These are phyloP conservation scores for Bimastos eiseni DNA, from an alignment of 2,888 invertebrate genomes.

Conservation along the genomic window DNA sequence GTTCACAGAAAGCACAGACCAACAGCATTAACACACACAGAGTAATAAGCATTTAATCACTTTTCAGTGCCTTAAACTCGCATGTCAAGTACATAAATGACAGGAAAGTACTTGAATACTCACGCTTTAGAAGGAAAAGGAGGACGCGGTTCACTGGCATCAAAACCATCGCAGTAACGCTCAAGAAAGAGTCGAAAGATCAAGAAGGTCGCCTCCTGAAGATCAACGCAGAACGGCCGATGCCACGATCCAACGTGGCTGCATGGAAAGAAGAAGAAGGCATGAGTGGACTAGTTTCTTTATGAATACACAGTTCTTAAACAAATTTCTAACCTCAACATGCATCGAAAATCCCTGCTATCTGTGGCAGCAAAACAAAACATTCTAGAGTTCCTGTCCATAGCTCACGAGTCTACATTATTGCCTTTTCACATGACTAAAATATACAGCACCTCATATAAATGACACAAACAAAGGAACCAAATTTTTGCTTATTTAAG, in stretches of 20 bases:
- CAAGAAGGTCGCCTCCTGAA: conserved; percentile 69
- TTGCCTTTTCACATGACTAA: not conserved
- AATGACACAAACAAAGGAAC: not conserved
- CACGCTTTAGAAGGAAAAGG: conserved; percentile 63
- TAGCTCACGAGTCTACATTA: not conserved
- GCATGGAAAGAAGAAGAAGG: conserved; percentile 37
- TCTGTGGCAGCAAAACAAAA: not conserved
- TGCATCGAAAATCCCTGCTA: not conserved
- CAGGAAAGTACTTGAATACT: conserved; percentile 39
- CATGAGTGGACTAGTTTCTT: not conserved
- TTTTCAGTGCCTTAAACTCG: not conserved
- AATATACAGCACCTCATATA: not conserved
- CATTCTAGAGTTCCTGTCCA: not conserved
- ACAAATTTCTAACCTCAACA: not conserved
- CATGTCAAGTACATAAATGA: not conserved
- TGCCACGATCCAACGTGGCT: conserved; percentile 67
- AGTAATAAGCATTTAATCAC: not conserved
- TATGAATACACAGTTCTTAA: not conserved
- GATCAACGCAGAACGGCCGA: conserved; percentile 70
- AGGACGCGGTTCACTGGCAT: conserved; percentile 57
- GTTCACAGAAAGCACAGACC: not conserved
- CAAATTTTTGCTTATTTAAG: not conserved
- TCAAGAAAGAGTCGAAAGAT: conserved; percentile 67
- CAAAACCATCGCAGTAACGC: conserved; percentile 67
- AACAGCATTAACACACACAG: not conserved